phyloP scores from a whole-genome alignment of 2,113 vertebrate species.

The Craseonycteris thonglongyai region DNA sequence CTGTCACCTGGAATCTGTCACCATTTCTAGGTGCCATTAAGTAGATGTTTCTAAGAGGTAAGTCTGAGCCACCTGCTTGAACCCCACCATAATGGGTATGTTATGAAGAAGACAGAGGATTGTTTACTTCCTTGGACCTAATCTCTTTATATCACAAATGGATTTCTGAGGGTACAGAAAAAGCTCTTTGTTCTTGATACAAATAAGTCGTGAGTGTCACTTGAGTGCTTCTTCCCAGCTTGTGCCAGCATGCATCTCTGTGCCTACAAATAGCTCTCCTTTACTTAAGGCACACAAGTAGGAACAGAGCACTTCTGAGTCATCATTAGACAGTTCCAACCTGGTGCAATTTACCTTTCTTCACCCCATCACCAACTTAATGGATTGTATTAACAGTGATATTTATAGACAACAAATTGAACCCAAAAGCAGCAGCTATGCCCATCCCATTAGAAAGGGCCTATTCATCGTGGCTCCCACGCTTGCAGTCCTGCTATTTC shows the following conservation, averaged over 20 bases:
- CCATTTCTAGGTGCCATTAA: neutral
- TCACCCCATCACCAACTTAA: neutral
- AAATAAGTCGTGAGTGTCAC: neutral
- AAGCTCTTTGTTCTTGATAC: neutral
- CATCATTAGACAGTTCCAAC: neutral
- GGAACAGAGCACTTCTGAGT: conserved; percentile 39
- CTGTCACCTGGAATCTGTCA: neutral
- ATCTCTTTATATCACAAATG: neutral
- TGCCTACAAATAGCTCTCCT: neutral
- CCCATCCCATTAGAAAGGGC: neutral
- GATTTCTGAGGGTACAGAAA: neutral
- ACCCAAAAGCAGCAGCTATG: neutral
- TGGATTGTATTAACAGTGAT: neutral
- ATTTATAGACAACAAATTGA: conserved; percentile 31
- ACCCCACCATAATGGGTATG: neutral
- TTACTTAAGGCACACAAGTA: neutral
- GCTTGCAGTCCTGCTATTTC: neutral
- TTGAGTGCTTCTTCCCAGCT: neutral
- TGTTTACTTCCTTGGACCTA: neutral
- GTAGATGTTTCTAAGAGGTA: neutral
- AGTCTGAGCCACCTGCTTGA: neutral
- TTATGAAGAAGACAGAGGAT: neutral
- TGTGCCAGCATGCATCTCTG: conserved; percentile 10
- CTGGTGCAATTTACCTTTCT: conserved; percentile 12
- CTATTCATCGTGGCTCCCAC: accelerated